Conservation (phyloP, 2,113 vertebrate genomes). For the Siphamia tubifer region DNA sequence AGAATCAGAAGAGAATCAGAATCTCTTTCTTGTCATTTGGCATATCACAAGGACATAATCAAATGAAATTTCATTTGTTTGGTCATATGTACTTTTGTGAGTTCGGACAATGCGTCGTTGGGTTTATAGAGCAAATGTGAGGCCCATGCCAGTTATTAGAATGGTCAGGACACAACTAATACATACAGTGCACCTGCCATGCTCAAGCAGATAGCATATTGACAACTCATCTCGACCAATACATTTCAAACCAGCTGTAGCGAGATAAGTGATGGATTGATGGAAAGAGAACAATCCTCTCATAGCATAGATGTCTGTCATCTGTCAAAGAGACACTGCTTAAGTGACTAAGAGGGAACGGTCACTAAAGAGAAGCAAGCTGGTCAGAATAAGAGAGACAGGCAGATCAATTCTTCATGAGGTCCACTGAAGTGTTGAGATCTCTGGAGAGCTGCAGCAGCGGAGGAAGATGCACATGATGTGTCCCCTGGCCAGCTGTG, state of each 20-base stretch:
- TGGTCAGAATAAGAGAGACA: slow-evolving; percentile 49
- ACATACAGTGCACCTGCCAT: slow-evolving; percentile 8
- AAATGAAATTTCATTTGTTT: too few relatives aligned
- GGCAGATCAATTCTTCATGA: slow-evolving; percentile 72
- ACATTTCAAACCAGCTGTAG: slow-evolving; percentile 1
- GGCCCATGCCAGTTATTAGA: slow-evolving; percentile 11
- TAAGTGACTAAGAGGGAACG: slow-evolving; percentile 39
- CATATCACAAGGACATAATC: too few relatives aligned
- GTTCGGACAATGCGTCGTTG: not conserved
- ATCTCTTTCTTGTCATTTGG: too few relatives aligned
- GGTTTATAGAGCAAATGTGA: slow-evolving; percentile 6
- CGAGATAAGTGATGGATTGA: slow-evolving; percentile 17
- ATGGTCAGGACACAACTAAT: slow-evolving; percentile 2
- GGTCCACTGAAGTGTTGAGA: slow-evolving; percentile 50
- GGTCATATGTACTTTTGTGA: not conserved
- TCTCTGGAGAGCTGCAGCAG: slow-evolving; percentile 50
- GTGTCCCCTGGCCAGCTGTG: slow-evolving; percentile 40
- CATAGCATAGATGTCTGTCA: slow-evolving; percentile 34
- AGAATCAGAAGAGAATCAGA: too few relatives aligned
- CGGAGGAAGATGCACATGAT: slow-evolving; percentile 30
- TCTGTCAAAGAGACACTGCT: slow-evolving; percentile 33
- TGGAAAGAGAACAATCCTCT: slow-evolving; percentile 6
- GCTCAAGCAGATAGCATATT: slow-evolving; percentile 27
- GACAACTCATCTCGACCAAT: slow-evolving; percentile 10
- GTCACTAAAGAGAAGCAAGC: slow-evolving; percentile 46